Conservation (phyloP, 2,797 vertebrate species). For the Helostoma temminkii region DNA sequence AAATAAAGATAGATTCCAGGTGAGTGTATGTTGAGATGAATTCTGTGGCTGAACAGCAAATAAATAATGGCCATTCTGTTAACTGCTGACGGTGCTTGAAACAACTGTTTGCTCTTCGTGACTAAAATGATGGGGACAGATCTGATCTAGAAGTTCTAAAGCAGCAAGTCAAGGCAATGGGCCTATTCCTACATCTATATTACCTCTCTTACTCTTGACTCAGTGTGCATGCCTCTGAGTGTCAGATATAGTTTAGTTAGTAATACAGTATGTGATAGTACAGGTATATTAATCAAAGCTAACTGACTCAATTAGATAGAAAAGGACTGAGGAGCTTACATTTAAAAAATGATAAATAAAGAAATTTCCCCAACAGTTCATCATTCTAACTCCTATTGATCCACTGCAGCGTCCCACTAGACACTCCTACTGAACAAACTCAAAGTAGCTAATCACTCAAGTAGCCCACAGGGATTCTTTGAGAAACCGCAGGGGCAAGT, state of each 20-base stretch:
- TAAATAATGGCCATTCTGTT: conserved; percentile 68
- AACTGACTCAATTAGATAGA: conserved; percentile 64
- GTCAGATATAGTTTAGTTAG: conserved; percentile 53
- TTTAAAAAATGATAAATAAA: conserved; percentile 51
- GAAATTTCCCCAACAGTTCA: conserved; percentile 69
- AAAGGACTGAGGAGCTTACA: conserved; percentile 47
- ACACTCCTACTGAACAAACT: conserved; percentile 70
- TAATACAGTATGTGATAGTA: conserved; percentile 42
- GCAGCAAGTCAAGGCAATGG: conserved; percentile 43
- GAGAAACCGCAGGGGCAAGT: conserved; percentile 74
- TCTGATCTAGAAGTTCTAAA: conserved; percentile 61
- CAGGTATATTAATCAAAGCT: conserved; percentile 65
- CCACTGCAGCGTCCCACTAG: conserved; percentile 66
- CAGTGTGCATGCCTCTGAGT: conserved; percentile 25
- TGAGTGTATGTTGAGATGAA: conserved; percentile 60
- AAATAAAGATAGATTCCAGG: conserved; percentile 75
- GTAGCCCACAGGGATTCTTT: conserved; percentile 75
- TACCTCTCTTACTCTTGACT: conserved; percentile 37
- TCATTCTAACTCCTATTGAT: conserved; percentile 82
- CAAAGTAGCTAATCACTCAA: conserved; percentile 82
- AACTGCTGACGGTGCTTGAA: conserved; percentile 76
- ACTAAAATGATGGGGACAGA: conserved; percentile 68
- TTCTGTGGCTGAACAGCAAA: conserved; percentile 58
- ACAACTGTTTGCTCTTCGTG: conserved; percentile 72
- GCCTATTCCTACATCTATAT: conserved; percentile 42